Evolutionary conservation across 2,113 vertebrate species (phyloP).

Genomic region (Pedetes capensis): DNA sequence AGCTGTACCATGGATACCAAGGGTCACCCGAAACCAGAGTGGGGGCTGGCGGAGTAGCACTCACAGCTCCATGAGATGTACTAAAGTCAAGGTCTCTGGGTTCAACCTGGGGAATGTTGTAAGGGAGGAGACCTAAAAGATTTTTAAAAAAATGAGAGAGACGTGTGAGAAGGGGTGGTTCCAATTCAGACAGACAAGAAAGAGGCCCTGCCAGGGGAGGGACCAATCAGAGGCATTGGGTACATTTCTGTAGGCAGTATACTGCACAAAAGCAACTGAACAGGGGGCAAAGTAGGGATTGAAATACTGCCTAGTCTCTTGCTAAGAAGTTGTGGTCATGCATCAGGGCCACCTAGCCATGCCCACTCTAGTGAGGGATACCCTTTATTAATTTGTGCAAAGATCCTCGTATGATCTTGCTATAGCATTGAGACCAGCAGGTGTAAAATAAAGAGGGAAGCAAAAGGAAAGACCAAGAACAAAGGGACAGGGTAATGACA

Average conservation of each 20-base stretch:
- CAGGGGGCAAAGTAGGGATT: not conserved
- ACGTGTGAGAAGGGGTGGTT: not conserved
- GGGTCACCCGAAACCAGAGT: slow-evolving; percentile 45
- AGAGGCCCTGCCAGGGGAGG: not conserved
- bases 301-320: not conserved
- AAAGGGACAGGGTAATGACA: not conserved
- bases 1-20: slow-evolving; percentile 93
- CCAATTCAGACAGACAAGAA: not conserved
- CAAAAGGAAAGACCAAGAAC: not conserved
- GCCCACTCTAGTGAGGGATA: no score
- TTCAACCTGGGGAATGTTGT: slow-evolving; percentile 83
- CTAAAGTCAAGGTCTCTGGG: slow-evolving; percentile 85
- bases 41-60: slow-evolving; percentile 82
- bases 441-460: not conserved
- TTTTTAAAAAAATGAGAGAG: not conserved
- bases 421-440: not conserved
- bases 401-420: not conserved
- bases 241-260: no score
- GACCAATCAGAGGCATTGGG: no score
- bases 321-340: not conserved
- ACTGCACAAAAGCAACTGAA: not conserved
- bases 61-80: slow-evolving; percentile 88
- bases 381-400: not conserved
- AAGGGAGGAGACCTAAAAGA: slow-evolving; percentile 86
- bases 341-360: not conserved